These are phyloP conservation scores for Pipistrellus pygmaeus DNA, from an alignment of 2,797 vertebrate species.

Conservation along the genomic window DNA sequence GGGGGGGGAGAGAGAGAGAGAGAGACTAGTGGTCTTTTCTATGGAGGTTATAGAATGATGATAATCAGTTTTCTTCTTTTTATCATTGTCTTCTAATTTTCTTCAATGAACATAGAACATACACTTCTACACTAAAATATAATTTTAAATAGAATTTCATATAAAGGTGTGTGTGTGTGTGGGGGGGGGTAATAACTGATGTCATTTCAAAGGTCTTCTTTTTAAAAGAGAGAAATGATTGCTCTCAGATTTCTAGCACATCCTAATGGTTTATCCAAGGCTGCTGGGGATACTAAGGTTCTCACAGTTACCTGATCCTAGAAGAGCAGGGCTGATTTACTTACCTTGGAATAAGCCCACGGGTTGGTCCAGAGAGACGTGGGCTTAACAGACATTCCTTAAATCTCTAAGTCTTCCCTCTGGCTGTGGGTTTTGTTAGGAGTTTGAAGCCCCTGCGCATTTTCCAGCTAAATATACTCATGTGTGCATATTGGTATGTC, in stretches of 20 bases:
- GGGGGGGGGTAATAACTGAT: background rate
- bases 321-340: slow-evolving; percentile 57
- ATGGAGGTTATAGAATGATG: background rate
- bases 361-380: slow-evolving; percentile 33
- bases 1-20: background rate
- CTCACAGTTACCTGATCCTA: slow-evolving; percentile 41
- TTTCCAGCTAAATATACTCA: slow-evolving; percentile 62
- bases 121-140: slow-evolving; percentile 32
- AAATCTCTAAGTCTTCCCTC: slow-evolving; percentile 70
- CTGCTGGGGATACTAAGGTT: slow-evolving; percentile 51
- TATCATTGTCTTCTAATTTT: slow-evolving; percentile 54
- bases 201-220: slow-evolving; percentile 52
- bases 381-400: slow-evolving; percentile 48
- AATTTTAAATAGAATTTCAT: slow-evolving; percentile 65
- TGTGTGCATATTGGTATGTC: slow-evolving; percentile 17
- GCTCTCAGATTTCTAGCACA: slow-evolving; percentile 41
- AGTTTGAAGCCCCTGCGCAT: slow-evolving; percentile 15
- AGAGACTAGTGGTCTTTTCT: background rate
- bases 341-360: slow-evolving; percentile 60
- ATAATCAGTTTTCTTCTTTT: slow-evolving; percentile 24
- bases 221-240: slow-evolving; percentile 22
- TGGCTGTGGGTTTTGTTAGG: slow-evolving; percentile 69
- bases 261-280: slow-evolving; percentile 34
- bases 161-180: background rate
- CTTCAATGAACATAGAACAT: background rate